phyloP scores from a whole-genome alignment of 53 echinoderm and acorn worm species.

The Holothuria leucospilota region DNA sequence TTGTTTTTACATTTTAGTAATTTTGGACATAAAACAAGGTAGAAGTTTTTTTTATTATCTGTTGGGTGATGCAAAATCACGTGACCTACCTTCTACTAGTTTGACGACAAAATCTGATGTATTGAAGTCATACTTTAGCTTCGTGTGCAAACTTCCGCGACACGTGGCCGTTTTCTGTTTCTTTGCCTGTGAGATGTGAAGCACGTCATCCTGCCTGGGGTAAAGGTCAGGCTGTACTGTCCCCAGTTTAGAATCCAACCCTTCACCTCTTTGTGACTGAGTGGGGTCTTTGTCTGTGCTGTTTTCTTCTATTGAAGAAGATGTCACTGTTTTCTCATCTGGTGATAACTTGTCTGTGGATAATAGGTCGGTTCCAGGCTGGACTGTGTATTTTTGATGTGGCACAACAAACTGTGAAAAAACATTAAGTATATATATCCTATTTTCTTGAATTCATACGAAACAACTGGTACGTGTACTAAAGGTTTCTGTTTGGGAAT shows the following conservation, averaged over 20 bases:
- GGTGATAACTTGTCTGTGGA: background rate
- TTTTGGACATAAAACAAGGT: too few species aligned
- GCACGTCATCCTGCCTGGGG: constrained; percentile 74
- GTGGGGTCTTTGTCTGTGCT: constrained; percentile 44
- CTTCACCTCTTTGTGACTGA: background rate
- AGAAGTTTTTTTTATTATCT: too few species aligned
- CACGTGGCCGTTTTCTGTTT: constrained; percentile 22
- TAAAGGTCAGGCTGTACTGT: constrained; percentile 92
- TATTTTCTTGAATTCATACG: too few species aligned
- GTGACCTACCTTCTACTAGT: constrained; percentile 80
- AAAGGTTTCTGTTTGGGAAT: too few species aligned
- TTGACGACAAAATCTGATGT: constrained; percentile 90
- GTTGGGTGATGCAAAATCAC: too few species aligned
- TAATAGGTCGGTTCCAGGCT: constrained; percentile 51
- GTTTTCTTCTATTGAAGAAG: background rate
- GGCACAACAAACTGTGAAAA: constrained; percentile 73
- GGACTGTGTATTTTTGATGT: constrained; percentile 71
- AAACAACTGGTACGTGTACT: too few species aligned
- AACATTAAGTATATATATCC: background rate
- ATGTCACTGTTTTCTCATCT: too few species aligned
- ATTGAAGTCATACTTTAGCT: constrained; percentile 92
- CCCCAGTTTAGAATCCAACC: constrained; percentile 68
- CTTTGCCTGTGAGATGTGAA: constrained; percentile 56
- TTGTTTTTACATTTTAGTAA: too few species aligned
- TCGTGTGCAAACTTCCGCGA: constrained; percentile 82